Evolutionary conservation across 53 echinoderm and acorn worm genomes (phyloP).

Genomic region (Luidia sarsii): DNA sequence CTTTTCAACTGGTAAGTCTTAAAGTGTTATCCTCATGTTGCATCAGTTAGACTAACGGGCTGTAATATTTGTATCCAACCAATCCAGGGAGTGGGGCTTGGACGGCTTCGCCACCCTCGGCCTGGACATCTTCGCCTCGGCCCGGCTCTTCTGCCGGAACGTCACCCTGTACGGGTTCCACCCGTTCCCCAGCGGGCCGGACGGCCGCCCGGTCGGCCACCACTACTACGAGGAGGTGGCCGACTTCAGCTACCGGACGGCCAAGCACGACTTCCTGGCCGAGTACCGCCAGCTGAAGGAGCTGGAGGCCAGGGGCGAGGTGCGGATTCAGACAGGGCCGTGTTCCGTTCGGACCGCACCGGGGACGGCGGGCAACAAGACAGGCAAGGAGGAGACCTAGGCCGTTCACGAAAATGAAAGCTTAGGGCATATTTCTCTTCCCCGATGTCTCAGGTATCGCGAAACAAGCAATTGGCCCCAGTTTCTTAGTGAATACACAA

Average conservation of each 20-base stretch:
- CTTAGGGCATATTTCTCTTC: no score
- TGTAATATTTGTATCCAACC: not conserved
- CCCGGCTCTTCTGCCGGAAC: constrained; percentile 70
- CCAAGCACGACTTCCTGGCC: constrained; percentile 43
- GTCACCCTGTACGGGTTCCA: constrained; percentile 79
- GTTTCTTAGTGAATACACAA: no score
- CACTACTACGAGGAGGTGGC: constrained; percentile 84
- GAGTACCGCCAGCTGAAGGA: constrained; percentile 52
- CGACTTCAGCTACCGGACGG: constrained; percentile 64
- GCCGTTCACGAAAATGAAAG: no score
- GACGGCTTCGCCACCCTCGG: constrained; percentile 74
- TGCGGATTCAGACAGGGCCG: constrained; percentile 55
- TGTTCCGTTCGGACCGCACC: constrained; percentile 14
- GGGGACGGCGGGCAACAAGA: not conserved
- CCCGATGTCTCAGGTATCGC: not conserved
- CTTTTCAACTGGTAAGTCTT: no score
- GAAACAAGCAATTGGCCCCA: not conserved
- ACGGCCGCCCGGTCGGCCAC: constrained; percentile 52
- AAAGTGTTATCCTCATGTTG: no score
- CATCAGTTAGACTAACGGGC: no score
- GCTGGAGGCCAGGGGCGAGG: constrained; percentile 60
- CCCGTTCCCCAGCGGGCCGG: constrained; percentile 55
- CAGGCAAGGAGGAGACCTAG: not conserved
- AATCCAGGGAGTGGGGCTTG: constrained; percentile 49
- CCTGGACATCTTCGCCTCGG: constrained; percentile 69